phyloP scores from a whole-genome alignment of 64 coral and sea anemone genomes.

The Actinia tenebrosa region DNA sequence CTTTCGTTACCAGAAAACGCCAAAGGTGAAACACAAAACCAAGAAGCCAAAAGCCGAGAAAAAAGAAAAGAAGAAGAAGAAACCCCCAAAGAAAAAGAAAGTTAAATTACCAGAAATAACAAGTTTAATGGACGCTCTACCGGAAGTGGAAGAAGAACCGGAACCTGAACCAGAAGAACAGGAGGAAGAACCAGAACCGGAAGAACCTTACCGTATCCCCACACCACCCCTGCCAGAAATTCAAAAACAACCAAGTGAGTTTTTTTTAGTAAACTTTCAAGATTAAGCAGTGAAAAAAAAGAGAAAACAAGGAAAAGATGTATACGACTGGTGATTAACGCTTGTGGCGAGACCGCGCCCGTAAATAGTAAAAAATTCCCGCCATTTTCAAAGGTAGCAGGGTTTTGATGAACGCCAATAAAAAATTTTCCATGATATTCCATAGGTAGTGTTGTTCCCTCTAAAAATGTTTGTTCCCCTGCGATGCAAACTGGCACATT shows the following conservation, averaged over 20 bases:
- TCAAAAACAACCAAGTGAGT: conserved; percentile 42
- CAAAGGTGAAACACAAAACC: conserved; percentile 31
- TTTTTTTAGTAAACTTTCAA: background rate
- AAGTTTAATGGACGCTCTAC: conserved; percentile 4
- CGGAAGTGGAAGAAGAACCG: conserved; percentile 41
- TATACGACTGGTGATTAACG: no score
- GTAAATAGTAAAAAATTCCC: no score
- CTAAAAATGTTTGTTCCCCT: no score
- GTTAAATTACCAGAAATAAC: conserved; percentile 18
- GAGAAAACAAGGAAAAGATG: no score
- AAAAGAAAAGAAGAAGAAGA: conserved; percentile 44
- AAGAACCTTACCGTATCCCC: conserved; percentile 16
- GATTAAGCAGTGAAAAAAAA: no score
- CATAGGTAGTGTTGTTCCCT: no score
- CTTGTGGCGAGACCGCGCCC: no score
- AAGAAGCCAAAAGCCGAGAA: conserved; percentile 44
- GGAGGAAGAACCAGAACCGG: conserved; percentile 22
- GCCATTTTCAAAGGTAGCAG: no score
- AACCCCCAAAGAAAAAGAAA: conserved; percentile 41
- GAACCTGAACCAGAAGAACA: conserved; percentile 41
- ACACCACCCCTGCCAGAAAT: conserved; percentile 54
- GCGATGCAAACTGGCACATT: no score
- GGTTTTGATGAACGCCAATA: no score
- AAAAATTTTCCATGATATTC: no score
- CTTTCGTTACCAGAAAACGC: background rate